These are phyloP conservation scores for Limonius californicus DNA, from an alignment of 1,140 invertebrate species.

Conservation along the genomic window DNA sequence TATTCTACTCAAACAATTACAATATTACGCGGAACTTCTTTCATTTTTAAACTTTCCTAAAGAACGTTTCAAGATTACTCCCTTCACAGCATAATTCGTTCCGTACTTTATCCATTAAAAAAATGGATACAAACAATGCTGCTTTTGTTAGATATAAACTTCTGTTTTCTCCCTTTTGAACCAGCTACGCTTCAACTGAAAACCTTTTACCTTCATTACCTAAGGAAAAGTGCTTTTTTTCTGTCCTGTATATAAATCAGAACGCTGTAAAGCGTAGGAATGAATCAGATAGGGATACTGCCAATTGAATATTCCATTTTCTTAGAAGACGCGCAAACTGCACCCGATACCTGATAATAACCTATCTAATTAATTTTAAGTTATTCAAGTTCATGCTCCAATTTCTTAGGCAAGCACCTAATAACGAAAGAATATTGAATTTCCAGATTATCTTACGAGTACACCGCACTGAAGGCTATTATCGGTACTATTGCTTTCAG, in stretches of 20 bases:
- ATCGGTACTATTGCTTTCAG: neutral
- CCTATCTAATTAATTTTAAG: constrained; percentile 14
- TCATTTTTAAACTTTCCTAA: constrained; percentile 12
- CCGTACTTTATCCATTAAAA: constrained; percentile 9
- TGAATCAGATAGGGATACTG: neutral
- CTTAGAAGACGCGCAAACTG: neutral
- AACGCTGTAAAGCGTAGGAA: neutral
- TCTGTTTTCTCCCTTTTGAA: constrained; percentile 4
- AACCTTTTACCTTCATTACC: neutral
- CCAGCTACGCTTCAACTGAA: neutral
- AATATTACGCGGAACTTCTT: constrained; percentile 12
- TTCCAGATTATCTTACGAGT: neutral
- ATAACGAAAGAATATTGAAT: constrained; percentile 2
- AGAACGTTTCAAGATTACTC: neutral
- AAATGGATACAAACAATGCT: constrained; percentile 4
- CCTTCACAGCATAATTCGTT: neutral
- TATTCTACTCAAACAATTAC: constrained; percentile 21
- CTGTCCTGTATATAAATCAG: neutral
- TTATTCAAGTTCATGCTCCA: constrained; percentile 17
- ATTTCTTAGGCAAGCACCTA: constrained; percentile 3
- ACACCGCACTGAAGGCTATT: neutral
- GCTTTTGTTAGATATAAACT: constrained; percentile 9
- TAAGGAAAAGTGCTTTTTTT: neutral
- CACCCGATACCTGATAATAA: neutral
- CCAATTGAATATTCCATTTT: neutral